Conservation (phyloP, 2,797 vertebrate species). For the Thaleichthys pacificus region DNA sequence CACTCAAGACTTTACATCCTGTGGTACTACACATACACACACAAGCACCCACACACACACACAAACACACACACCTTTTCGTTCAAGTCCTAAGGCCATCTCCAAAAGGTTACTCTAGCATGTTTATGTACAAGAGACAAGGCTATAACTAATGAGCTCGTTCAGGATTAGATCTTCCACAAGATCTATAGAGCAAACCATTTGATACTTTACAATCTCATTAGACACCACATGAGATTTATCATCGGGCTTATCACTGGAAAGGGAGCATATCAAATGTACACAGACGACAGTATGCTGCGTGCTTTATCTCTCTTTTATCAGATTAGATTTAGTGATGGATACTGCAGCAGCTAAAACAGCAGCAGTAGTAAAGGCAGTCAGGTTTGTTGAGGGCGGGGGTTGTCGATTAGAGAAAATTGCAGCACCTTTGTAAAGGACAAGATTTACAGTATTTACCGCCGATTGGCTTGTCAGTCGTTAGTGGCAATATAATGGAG, state of each 20-base stretch:
- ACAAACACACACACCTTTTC: neutral
- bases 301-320: neutral
- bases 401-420: neutral
- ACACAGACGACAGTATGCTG: slow-evolving; percentile 12
- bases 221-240: slow-evolving; percentile 31
- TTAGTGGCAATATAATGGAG: neutral
- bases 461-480: neutral
- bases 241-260: slow-evolving; percentile 29
- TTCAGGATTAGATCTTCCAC: slow-evolving; percentile 10
- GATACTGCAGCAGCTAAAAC: neutral
- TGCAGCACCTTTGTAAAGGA: neutral
- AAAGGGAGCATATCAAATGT: neutral
- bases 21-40: slow-evolving; percentile 15
- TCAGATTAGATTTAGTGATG: slow-evolving; percentile 29
- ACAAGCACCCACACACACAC: slow-evolving; percentile 2
- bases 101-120: slow-evolving; percentile 19
- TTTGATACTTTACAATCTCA: slow-evolving; percentile 36
- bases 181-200: slow-evolving; percentile 1
- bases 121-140: neutral
- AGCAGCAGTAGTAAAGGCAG: neutral
- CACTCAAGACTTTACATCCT: slow-evolving; percentile 16
- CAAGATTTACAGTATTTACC: neutral
- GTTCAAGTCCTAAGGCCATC: slow-evolving; percentile 12
- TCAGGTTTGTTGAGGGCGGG: neutral
- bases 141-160: slow-evolving; percentile 1